Percentiles rank a stretch among this genome's conserved stretches.
Evolutionary conservation across 2,888 invertebrate genomes (phyloP).

Genomic region (Cremastinae sp.): DNA sequence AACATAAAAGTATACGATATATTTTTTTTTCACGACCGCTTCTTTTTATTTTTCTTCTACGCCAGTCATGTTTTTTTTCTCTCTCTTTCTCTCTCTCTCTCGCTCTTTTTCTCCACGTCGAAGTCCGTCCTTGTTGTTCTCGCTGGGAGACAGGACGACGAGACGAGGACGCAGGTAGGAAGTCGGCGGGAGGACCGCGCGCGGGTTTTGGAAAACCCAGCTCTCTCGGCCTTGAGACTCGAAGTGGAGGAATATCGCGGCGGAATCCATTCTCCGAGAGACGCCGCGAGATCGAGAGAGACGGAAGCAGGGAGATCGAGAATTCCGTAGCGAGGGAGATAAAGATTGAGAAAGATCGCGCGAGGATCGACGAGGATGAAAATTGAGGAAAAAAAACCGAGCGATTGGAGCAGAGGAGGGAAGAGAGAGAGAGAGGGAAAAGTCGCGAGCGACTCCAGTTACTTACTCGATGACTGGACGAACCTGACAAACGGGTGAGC

Average conservation of each 20-base stretch:
- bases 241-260: slow-evolving; percentile 30
- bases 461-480: slow-evolving; percentile 59
- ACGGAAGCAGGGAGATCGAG: slow-evolving; percentile 48
- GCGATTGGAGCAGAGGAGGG: slow-evolving; percentile 10
- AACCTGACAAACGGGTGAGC: slow-evolving; percentile 44
- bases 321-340: slow-evolving; percentile 57
- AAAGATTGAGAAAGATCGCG: slow-evolving; percentile 49
- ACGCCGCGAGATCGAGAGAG: slow-evolving; percentile 35
- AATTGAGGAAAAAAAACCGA: slow-evolving; percentile 45
- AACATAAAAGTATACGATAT: slow-evolving; percentile 12
- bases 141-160: slow-evolving; percentile 43
- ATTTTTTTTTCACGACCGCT: slow-evolving; percentile 41
- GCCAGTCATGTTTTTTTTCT: slow-evolving; percentile 18
- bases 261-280: slow-evolving; percentile 61
- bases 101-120: slow-evolving; percentile 7
- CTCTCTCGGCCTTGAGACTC: slow-evolving; percentile 74
- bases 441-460: slow-evolving; percentile 61
- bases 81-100: slow-evolving; percentile 23
- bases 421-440: slow-evolving; percentile 15
- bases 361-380: slow-evolving; percentile 47
- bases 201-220: slow-evolving; percentile 77
- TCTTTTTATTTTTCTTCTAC: slow-evolving; percentile 39
- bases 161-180: slow-evolving; percentile 74
- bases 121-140: slow-evolving; percentile 33
- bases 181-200: slow-evolving; percentile 71